Percentiles rank a stretch among this genome's conserved stretches.
Evolutionary conservation across 2,797 vertebrate genomes (phyloP).

Genomic region (Halcyon smyrnensis): DNA sequence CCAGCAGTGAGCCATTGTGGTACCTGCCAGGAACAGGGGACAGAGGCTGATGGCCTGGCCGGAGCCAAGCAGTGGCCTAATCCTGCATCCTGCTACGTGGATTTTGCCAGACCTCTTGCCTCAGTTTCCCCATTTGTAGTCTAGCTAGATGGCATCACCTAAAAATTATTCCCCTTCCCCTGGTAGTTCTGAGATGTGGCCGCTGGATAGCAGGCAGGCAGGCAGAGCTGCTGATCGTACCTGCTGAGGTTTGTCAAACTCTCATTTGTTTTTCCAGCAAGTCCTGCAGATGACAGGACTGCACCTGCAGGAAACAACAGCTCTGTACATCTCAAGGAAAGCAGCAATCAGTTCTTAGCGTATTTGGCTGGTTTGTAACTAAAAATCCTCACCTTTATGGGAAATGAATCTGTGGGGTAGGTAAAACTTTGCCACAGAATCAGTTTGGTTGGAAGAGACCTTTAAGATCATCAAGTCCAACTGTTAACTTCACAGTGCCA

Average conservation of each 20-base stretch:
- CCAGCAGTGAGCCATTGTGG: constrained; percentile 89
- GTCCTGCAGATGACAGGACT: not conserved
- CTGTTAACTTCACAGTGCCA: not conserved
- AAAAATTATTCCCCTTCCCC: not conserved
- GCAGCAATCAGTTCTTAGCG: rapidly evolving
- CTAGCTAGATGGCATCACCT: not conserved
- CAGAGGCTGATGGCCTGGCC: not conserved
- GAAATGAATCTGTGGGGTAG: not conserved
- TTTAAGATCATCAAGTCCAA: not conserved
- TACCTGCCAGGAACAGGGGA: constrained; percentile 82
- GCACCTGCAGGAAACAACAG: not conserved
- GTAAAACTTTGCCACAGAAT: not conserved
- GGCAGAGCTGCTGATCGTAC: not conserved
- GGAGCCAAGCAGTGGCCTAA: rapidly evolving
- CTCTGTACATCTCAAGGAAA: not conserved
- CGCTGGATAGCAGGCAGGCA: not conserved
- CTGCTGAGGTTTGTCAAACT: not conserved
- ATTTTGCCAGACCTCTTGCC: not conserved
- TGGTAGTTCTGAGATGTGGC: not conserved
- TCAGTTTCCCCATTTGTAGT: not conserved
- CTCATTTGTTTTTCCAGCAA: not conserved
- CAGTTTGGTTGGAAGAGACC: not conserved
- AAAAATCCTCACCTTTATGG: rapidly evolving
- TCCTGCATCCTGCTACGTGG: not conserved
- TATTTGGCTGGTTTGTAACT: not conserved